These are phyloP conservation scores for Jordanella pulchra DNA, from an alignment of 2,797 vertebrate genomes.

Conservation along the genomic window DNA sequence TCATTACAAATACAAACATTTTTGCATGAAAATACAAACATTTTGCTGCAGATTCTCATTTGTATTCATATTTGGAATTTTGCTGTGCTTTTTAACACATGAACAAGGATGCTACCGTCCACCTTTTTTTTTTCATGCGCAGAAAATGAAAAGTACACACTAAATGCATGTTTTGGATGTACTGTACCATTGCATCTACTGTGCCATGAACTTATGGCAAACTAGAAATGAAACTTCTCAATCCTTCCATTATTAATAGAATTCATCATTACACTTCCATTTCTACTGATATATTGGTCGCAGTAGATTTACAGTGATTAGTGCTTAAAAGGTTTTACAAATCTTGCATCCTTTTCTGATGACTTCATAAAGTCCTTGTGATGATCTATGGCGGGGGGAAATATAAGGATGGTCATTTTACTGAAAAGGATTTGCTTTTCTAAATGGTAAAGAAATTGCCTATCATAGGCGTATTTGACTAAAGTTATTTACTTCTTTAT, in stretches of 20 bases:
- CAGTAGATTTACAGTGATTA: neutral
- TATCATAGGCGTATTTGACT: neutral
- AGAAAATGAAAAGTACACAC: too few relatives aligned
- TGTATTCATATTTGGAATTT: neutral
- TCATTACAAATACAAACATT: neutral
- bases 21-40: neutral
- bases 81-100: too few relatives aligned
- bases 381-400: too few relatives aligned
- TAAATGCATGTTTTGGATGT: neutral
- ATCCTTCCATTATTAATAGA: neutral
- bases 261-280: neutral
- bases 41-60: neutral
- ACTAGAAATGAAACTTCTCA: neutral
- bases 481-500: conserved; percentile 1
- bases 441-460: neutral
- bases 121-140: neutral
- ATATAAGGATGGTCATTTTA: neutral
- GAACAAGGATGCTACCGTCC: neutral
- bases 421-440: neutral
- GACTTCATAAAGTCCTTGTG: too few relatives aligned
- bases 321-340: neutral
- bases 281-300: neutral
- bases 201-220: too few relatives aligned
- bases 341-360: neutral
- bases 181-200: too few relatives aligned